Evolutionary conservation across 2,888 invertebrate species (phyloP).

Genomic region (Himalopsyche japonica): DNA sequence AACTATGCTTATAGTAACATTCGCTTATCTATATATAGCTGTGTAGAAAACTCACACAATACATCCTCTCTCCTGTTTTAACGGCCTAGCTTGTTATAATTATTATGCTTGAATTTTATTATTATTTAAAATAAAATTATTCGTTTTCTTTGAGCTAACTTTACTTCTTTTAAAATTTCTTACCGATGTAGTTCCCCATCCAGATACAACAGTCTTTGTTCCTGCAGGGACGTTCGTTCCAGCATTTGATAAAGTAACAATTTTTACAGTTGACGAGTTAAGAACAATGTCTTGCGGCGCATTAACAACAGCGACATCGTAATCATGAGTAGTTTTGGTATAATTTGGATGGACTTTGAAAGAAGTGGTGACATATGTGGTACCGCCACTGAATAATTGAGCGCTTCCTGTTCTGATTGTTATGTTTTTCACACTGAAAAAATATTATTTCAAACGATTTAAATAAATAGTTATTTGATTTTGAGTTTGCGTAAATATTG

Average conservation of each 20-base stretch:
- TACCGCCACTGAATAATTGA: not conserved
- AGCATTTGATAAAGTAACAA: constrained; percentile 41
- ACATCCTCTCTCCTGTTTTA: too few relatives aligned
- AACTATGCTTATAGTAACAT: too few relatives aligned
- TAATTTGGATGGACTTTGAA: not conserved
- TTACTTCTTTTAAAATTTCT: too few relatives aligned
- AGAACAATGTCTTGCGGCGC: not conserved
- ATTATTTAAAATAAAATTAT: too few relatives aligned
- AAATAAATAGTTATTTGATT: not conserved
- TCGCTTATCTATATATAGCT: too few relatives aligned
- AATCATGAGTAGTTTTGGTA: not conserved
- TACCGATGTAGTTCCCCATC: constrained; percentile 54
- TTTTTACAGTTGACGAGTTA: not conserved
- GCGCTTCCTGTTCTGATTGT: not conserved
- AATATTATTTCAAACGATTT: not conserved
- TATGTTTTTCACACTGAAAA: not conserved
- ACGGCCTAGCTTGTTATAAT: too few relatives aligned
- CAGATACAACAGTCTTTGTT: constrained; percentile 47
- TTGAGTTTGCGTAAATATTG: not conserved
- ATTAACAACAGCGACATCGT: not conserved
- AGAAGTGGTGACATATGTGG: not conserved
- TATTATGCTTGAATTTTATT: too few relatives aligned
- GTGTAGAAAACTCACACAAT: too few relatives aligned
- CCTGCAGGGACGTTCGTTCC: constrained; percentile 44
- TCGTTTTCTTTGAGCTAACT: too few relatives aligned